Percentiles rank a stretch among this genome's conserved stretches.
Conservation (phyloP, 1,140 invertebrate species). For the Acromyrmex heyeri region DNA sequence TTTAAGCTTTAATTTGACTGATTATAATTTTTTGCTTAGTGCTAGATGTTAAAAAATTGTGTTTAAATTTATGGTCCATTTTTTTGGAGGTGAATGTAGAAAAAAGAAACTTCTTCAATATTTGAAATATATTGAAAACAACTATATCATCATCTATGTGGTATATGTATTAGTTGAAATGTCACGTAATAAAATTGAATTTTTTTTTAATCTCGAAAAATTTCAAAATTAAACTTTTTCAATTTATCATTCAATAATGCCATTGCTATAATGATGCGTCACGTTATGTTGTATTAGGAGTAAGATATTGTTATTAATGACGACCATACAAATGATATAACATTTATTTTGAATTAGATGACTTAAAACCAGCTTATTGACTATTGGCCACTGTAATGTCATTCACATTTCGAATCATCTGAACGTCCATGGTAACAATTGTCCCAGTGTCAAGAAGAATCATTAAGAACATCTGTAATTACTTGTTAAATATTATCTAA, state of each 20-base stretch:
- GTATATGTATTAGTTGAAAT: constrained; percentile 32
- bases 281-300: constrained; percentile 59
- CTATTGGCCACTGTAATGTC: constrained; percentile 72
- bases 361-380: constrained; percentile 78
- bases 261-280: constrained; percentile 47
- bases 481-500: background rate
- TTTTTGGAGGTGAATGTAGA: too few species aligned
- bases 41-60: too few species aligned
- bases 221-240: constrained; percentile 20
- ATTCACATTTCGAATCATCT: constrained; percentile 67
- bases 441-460: constrained; percentile 21
- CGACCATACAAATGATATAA: constrained; percentile 71
- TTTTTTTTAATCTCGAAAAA: constrained; percentile 3
- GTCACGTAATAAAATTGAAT: constrained; percentile 67
- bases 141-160: background rate
- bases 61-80: too few species aligned
- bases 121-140: constrained; percentile 40
- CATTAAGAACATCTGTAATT: constrained; percentile 3
- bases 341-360: constrained; percentile 66
- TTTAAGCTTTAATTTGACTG: too few species aligned
- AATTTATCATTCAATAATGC: constrained; percentile 13
- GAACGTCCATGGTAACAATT: constrained; percentile 62
- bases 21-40: too few species aligned
- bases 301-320: constrained; percentile 64
- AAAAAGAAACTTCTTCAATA: constrained; percentile 30